Percentiles rank a stretch among this genome's conserved stretches.
Conservation (phyloP, 2,113 vertebrate genomes). For the Corythornis vintsioides region DNA sequence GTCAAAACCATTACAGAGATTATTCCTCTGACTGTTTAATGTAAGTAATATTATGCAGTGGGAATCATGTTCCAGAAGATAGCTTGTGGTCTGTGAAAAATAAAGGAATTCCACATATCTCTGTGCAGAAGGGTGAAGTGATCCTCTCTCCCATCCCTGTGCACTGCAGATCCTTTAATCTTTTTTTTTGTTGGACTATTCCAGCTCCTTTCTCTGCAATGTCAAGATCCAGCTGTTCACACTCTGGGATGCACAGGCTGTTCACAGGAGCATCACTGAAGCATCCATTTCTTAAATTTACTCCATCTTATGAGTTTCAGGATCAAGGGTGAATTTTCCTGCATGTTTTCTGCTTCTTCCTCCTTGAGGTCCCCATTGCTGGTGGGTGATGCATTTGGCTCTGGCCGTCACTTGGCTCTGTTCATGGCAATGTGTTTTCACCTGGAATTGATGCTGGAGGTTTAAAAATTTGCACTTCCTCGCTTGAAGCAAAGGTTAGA, state of each 20-base stretch:
- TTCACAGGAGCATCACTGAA: neutral
- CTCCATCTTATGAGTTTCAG: fast-evolving
- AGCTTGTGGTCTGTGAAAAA: neutral
- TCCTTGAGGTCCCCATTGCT: neutral
- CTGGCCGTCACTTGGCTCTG: neutral
- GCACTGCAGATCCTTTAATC: neutral
- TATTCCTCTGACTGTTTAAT: neutral
- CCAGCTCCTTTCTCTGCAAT: neutral
- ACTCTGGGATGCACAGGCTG: neutral
- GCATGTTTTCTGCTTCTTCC: neutral
- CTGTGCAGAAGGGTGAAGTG: neutral
- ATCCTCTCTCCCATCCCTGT: neutral
- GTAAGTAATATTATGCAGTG: neutral
- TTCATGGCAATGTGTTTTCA: neutral
- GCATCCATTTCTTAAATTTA: neutral
- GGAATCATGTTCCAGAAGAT: neutral
- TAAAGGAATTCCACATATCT: neutral
- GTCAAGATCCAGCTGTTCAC: neutral
- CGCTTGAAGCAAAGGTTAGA: neutral
- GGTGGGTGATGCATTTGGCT: neutral
- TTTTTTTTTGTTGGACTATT: neutral
- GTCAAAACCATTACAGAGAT: neutral
- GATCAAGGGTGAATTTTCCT: neutral
- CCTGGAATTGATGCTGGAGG: neutral
- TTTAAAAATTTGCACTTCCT: neutral